Base-by-base conservation (phyloP, 2,888 invertebrate genomes). In the Smittia aterrima region DNA sequence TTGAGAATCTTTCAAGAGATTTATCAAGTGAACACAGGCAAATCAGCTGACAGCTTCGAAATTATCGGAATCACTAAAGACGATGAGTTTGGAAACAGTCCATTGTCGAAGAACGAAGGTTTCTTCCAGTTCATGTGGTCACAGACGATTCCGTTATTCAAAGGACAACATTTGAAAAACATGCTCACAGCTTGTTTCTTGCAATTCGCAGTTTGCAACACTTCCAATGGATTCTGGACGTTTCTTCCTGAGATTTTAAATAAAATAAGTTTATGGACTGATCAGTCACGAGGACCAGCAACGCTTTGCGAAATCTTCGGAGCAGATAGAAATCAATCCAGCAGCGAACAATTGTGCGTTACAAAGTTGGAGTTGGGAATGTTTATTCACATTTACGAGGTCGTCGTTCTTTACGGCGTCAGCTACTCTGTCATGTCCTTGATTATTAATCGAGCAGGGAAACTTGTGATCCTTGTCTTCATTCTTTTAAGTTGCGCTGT, bases 211-310 rank as follows among this genome's bases (percentile, higher is more conserved):
- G 80, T 81, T 1, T 81, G 80, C 75, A 76, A 78, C 6, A 80
- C 81, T 32, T 80, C 79, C 13, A 80, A 81, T 76, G 80, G 81
- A 22, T 79, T 82, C 78, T 80, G 81, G 47, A 80, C 82, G 79
- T 82, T 81, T 80, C 80, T 82, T 73, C 81, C 81, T 1, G 79
- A 80, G 71, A 81, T 82, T n/a, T 76, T 81, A 38, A 81, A 81
- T 75, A 79, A 79, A 66, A 78, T 81, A 6, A 11, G 16, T 38
- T 2, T 62, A n/a, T 72, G 72, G 72, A 58, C 16, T 7, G 62
- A 53, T 32, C 18, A n/a, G 38, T 41, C 53, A 6, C 1, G 11
- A 41, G 38, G 3, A 20, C 20, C 62, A n/a, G 18, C 72, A 40
- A 72, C 72, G 32, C 20, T 72, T 72, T 72, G 72, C 27, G 62